Percentiles rank a stretch among this genome's conserved stretches.
These are phyloP conservation scores for Latheticus oryzae DNA, from an alignment of 2,888 invertebrate species.

Conservation along the genomic window DNA sequence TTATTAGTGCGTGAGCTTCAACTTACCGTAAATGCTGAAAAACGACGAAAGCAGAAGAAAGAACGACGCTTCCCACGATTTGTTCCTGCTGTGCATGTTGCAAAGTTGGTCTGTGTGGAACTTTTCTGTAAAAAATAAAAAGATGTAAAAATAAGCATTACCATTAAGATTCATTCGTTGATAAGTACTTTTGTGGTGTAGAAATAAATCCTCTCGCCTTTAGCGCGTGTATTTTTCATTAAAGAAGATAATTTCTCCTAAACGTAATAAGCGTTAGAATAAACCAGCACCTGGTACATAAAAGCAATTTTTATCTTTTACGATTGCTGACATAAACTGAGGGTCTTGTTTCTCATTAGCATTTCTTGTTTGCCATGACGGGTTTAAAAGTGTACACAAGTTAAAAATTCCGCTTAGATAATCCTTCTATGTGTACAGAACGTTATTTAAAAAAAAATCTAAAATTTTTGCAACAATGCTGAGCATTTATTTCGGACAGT, in stretches of 20 bases:
- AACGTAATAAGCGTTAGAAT: slow-evolving; percentile 24
- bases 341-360: slow-evolving; percentile 30
- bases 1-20: too few species aligned
- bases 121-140: slow-evolving; percentile 36
- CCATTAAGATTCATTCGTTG: slow-evolving; percentile 35
- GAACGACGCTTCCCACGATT: slow-evolving; percentile 53
- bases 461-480: too few species aligned
- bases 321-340: slow-evolving; percentile 35
- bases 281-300: slow-evolving; percentile 37
- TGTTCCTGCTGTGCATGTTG: slow-evolving; percentile 55
- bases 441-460: too few species aligned
- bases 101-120: slow-evolving; percentile 37
- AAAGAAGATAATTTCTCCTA: slow-evolving; percentile 21
- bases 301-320: slow-evolving; percentile 37
- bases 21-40: slow-evolving; percentile 50
- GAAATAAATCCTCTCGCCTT: slow-evolving; percentile 28
- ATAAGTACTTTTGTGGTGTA: slow-evolving; percentile 28
- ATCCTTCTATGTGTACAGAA: slow-evolving; percentile 28
- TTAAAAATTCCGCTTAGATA: slow-evolving; percentile 34
- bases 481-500: slow-evolving; percentile 22
- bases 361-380: slow-evolving; percentile 34
- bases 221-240: slow-evolving; percentile 36
- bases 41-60: slow-evolving; percentile 54
- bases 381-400: slow-evolving; percentile 28
- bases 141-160: slow-evolving; percentile 10